A percentile compares a stretch with the other conserved stretches of the same genome.
These are phyloP conservation scores for Zaprionus bogoriensis DNA, from an alignment of 2,888 invertebrate species.

Conservation along the genomic window DNA sequence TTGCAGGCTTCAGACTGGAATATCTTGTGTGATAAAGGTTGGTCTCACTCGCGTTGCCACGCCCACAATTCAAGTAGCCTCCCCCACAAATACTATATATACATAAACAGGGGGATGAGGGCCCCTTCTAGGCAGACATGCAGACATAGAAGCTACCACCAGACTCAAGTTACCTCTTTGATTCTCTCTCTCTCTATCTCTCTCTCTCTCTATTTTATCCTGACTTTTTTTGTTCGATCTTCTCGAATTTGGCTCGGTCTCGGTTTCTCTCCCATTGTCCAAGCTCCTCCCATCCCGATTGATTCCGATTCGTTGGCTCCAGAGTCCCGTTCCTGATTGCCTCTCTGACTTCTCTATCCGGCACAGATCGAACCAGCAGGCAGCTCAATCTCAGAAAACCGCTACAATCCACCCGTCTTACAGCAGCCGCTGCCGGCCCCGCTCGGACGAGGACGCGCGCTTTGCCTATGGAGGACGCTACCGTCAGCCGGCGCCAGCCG, in stretches of 20 bases:
- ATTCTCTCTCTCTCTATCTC: background rate
- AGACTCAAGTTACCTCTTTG: background rate
- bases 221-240: background rate
- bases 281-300: slow-evolving; percentile 5
- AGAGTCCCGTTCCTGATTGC: slow-evolving; percentile 15
- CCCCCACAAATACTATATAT: slow-evolving; percentile 27
- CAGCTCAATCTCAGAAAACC: slow-evolving; percentile 84
- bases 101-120: background rate
- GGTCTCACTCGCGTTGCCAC: slow-evolving; percentile 47
- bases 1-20: slow-evolving; percentile 82
- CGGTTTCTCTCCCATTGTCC: background rate
- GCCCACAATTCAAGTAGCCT: slow-evolving; percentile 45
- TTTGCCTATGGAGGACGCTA: slow-evolving; percentile 88
- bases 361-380: slow-evolving; percentile 83
- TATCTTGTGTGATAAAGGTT: slow-evolving; percentile 82
- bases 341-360: slow-evolving; percentile 37
- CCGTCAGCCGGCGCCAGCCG: slow-evolving; percentile 82
- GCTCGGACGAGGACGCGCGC: slow-evolving; percentile 88
- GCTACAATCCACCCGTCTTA: slow-evolving; percentile 84
- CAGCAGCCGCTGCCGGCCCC: slow-evolving; percentile 85
- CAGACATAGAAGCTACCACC: background rate
- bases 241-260: background rate
- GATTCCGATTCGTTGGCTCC: background rate
- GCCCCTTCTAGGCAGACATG: background rate
- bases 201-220: background rate